A percentile compares a stretch with the other conserved stretches of the same genome.
phyloP scores from a whole-genome alignment of 2,888 invertebrate genomes.

The Phalera bucephala region DNA sequence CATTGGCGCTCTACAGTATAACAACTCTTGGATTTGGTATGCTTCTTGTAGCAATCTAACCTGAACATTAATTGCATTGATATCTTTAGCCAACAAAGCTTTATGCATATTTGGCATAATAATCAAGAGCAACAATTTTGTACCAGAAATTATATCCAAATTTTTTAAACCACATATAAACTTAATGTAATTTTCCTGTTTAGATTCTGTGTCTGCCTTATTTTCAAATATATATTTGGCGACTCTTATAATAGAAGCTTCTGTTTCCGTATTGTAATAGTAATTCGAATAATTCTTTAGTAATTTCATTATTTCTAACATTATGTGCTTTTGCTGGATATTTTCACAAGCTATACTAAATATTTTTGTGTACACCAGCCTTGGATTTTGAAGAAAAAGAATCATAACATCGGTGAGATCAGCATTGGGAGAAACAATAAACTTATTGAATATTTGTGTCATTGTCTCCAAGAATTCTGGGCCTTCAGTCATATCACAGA shows the following conservation, averaged over 20 bases:
- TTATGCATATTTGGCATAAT: conserved; percentile 67
- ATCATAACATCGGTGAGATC: conserved; percentile 54
- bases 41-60: conserved; percentile 48
- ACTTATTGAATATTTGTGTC: conserved; percentile 66
- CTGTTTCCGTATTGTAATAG: conserved; percentile 59
- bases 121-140: conserved; percentile 56
- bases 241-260: conserved; percentile 53
- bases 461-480: conserved; percentile 43
- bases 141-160: conserved; percentile 42
- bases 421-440: conserved; percentile 44
- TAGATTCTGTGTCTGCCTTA: conserved; percentile 41
- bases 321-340: conserved; percentile 53
- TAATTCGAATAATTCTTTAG: conserved; percentile 54
- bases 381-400: conserved; percentile 65
- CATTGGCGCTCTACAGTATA: conserved; percentile 62
- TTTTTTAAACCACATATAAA: conserved; percentile 57
- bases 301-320: conserved; percentile 56
- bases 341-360: conserved; percentile 59
- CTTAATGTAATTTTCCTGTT: conserved; percentile 49
- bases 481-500: conserved; percentile 43
- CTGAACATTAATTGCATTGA: conserved; percentile 45
- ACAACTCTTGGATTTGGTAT: conserved; percentile 49
- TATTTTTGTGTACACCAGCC: conserved; percentile 53
- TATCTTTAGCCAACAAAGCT: conserved; percentile 48
- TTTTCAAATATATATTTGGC: conserved; percentile 44